A percentile compares a stretch with the other conserved stretches of the same genome.
Conservation (phyloP, 2,797 vertebrate species). For the Thalassophryne amazonica region DNA sequence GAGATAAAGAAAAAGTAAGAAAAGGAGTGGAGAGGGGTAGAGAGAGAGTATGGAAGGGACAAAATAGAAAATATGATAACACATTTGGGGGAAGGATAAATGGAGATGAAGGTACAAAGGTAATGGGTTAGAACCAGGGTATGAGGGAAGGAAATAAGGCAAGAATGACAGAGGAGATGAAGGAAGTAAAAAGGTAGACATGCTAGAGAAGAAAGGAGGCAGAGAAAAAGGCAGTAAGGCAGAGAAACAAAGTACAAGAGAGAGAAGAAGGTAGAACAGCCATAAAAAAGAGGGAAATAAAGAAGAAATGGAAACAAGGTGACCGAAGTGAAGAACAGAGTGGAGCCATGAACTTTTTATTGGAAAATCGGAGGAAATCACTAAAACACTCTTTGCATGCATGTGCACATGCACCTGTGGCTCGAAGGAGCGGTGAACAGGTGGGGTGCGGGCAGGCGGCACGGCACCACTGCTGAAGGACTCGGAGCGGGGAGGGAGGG, state of each 20-base stretch:
- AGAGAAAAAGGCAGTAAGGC: neutral
- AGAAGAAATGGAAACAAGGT: neutral
- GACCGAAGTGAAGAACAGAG: neutral
- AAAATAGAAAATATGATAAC: neutral
- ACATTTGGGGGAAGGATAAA: neutral
- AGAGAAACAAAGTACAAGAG: neutral
- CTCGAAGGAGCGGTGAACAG: conserved; percentile 87
- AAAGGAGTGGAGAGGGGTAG: neutral
- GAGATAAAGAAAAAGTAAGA: no score
- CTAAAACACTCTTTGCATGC: neutral
- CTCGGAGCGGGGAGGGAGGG: conserved; percentile 91
- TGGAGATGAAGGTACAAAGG: neutral
- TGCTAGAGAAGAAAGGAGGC: neutral
- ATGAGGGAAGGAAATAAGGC: no score
- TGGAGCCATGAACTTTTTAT: neutral
- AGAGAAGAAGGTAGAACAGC: neutral
- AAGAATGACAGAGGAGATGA: neutral
- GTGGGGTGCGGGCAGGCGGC: conserved; percentile 88
- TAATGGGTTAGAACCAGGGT: neutral
- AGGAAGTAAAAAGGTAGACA: neutral
- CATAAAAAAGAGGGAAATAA: neutral
- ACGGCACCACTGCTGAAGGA: conserved; percentile 92
- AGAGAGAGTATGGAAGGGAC: neutral
- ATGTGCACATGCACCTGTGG: conserved; percentile 84
- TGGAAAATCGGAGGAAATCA: neutral